These are phyloP conservation scores for Nannoperca australis DNA, from an alignment of 2,797 vertebrate genomes.

Conservation along the genomic window DNA sequence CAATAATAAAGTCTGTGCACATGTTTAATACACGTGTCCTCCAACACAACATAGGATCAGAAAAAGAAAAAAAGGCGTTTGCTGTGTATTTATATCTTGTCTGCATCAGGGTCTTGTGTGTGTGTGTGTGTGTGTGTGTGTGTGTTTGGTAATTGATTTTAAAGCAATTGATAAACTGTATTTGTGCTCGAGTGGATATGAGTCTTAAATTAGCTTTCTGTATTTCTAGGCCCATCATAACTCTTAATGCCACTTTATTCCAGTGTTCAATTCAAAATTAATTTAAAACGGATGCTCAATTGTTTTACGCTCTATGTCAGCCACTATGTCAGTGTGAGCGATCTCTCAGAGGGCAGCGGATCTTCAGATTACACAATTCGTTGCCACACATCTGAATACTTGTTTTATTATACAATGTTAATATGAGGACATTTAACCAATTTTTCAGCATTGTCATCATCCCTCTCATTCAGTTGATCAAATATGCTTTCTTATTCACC, in stretches of 20 bases:
- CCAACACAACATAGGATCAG: background rate
- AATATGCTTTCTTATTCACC: slow-evolving; percentile 24
- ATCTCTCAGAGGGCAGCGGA: slow-evolving; percentile 17
- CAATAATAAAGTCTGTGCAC: background rate
- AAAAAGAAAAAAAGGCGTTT: background rate
- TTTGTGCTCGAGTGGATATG: background rate
- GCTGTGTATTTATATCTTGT: background rate
- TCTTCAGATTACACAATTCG: slow-evolving; percentile 25
- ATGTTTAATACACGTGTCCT: slow-evolving; percentile 3
- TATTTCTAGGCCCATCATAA: slow-evolving; percentile 5
- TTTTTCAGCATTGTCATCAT: slow-evolving; percentile 25
- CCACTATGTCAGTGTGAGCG: slow-evolving; percentile 4
- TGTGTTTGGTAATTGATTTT: background rate
- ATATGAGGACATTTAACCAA: slow-evolving; percentile 27
- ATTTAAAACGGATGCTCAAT: slow-evolving; percentile 24
- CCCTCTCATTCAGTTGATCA: slow-evolving; percentile 24
- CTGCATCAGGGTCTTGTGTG: background rate
- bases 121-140: background rate
- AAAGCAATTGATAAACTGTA: slow-evolving; percentile 2
- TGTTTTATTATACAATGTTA: slow-evolving; percentile 35
- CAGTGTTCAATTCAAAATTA: slow-evolving; percentile 27
- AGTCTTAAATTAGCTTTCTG: background rate
- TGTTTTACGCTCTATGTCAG: slow-evolving; percentile 21
- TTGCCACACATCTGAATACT: background rate
- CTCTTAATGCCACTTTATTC: slow-evolving; percentile 3